A percentile compares a stretch with the other conserved stretches of the same genome.
Evolutionary conservation across 2,888 invertebrate genomes (phyloP).

Genomic region (Trissolcus japonicus): DNA sequence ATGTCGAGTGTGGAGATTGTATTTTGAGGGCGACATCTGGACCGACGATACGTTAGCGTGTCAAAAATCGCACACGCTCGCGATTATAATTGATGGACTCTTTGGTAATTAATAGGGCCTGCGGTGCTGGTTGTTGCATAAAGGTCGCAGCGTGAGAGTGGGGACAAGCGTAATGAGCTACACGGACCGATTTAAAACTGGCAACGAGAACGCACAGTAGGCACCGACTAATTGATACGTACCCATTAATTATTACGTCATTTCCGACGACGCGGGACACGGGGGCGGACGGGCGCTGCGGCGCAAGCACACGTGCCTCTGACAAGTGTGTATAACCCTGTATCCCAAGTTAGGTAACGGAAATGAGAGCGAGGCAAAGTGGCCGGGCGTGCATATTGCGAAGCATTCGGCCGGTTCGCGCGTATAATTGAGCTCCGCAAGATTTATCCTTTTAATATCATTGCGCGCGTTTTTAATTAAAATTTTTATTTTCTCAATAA

Average conservation of each 20-base stretch:
- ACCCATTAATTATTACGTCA: slow-evolving; percentile 76
- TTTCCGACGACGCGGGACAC: slow-evolving; percentile 65
- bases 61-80: slow-evolving; percentile 71
- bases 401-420: slow-evolving; percentile 42
- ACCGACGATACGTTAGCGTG: slow-evolving; percentile 74
- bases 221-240: slow-evolving; percentile 73
- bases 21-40: slow-evolving; percentile 70
- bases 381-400: slow-evolving; percentile 38
- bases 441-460: slow-evolving; percentile 65
- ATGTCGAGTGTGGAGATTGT: slow-evolving; percentile 37
- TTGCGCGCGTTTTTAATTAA: slow-evolving; percentile 56
- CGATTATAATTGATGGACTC: slow-evolving; percentile 73
- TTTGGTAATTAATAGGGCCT: slow-evolving; percentile 73
- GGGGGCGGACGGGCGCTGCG: slow-evolving; percentile 63
- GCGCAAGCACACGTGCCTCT: slow-evolving; percentile 70
- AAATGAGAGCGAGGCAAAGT: slow-evolving; percentile 41
- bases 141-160: slow-evolving; percentile 42
- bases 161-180: slow-evolving; percentile 55
- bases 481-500: slow-evolving; percentile 46
- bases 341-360: slow-evolving; percentile 52
- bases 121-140: slow-evolving; percentile 58
- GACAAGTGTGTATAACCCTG: slow-evolving; percentile 64
- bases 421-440: slow-evolving; percentile 58
- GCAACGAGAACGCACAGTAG: slow-evolving; percentile 64
- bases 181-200: slow-evolving; percentile 69